Percentiles rank a stretch among this genome's conserved stretches.
These are phyloP conservation scores for Augiades crinisus DNA, from an alignment of 2,888 invertebrate species.

Conservation along the genomic window DNA sequence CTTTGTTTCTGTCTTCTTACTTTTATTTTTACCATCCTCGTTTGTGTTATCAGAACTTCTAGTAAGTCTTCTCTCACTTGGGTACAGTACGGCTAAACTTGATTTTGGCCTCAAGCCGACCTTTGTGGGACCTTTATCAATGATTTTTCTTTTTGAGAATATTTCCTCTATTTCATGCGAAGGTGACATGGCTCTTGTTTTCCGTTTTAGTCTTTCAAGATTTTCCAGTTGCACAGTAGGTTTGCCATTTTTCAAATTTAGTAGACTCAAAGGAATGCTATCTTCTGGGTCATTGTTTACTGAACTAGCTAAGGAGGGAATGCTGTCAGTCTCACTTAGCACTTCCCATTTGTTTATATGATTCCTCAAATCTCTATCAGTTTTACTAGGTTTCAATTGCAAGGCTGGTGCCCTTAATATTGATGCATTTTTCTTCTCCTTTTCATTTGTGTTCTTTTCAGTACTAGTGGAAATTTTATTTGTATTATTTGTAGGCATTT, in stretches of 20 bases:
- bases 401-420: conserved; percentile 70
- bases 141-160: conserved; percentile 66
- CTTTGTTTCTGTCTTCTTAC: conserved; percentile 51
- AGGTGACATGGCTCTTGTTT: conserved; percentile 80
- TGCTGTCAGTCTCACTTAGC: conserved; percentile 82
- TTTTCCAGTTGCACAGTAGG: conserved; percentile 56
- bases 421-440: conserved; percentile 59
- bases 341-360: conserved; percentile 80
- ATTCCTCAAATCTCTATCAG: conserved; percentile 64
- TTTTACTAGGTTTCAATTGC: conserved; percentile 65
- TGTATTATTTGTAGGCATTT: conserved; percentile 46
- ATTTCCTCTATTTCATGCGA: conserved; percentile 82
- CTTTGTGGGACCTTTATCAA: conserved; percentile 57
- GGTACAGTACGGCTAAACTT: conserved; percentile 67
- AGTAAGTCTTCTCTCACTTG: conserved; percentile 64
- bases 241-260: conserved; percentile 65
- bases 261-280: conserved; percentile 77
- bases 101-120: conserved; percentile 66
- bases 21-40: conserved; percentile 55
- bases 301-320: conserved; percentile 76
- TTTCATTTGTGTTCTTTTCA: conserved; percentile 43
- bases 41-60: conserved; percentile 62
- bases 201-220: conserved; percentile 74
- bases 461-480: conserved; percentile 42
- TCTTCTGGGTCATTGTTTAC: conserved; percentile 80